Conservation (phyloP, 2,113 vertebrate genomes). For the Cygnus buccinator region DNA sequence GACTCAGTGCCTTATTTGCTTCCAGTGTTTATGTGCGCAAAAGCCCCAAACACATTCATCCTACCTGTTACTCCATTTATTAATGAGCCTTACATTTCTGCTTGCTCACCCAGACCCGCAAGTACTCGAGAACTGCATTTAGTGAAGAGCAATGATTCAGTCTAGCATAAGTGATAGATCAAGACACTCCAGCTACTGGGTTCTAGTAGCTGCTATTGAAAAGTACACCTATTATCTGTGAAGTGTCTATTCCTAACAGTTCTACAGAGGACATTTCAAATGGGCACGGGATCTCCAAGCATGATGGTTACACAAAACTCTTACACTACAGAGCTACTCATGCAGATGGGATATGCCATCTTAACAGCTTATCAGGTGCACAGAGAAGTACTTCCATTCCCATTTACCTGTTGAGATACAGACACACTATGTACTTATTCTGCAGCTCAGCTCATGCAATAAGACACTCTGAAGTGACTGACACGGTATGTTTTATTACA, state of each 20-base stretch:
- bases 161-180: not conserved
- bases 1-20: not conserved
- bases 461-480: not conserved
- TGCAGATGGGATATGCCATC: not conserved
- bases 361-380: not conserved
- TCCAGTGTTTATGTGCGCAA: constrained; percentile 13
- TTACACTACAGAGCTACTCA: not conserved
- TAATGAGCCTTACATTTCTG: not conserved
- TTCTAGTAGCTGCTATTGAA: not conserved
- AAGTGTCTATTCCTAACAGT: not conserved
- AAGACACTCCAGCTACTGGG: not conserved
- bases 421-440: not conserved
- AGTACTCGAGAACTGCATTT: not conserved
- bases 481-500: not conserved
- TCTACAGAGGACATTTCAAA: not conserved
- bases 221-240: not conserved
- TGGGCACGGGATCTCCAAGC: not conserved
- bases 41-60: not conserved
- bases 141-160: not conserved
- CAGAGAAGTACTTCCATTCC: not conserved
- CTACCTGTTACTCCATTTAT: not conserved
- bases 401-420: not conserved
- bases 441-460: not conserved
- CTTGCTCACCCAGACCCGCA: not conserved
- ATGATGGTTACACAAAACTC: not conserved